These are phyloP conservation scores for Colaptes auratus DNA, from an alignment of 2,113 vertebrate species.

Conservation along the genomic window DNA sequence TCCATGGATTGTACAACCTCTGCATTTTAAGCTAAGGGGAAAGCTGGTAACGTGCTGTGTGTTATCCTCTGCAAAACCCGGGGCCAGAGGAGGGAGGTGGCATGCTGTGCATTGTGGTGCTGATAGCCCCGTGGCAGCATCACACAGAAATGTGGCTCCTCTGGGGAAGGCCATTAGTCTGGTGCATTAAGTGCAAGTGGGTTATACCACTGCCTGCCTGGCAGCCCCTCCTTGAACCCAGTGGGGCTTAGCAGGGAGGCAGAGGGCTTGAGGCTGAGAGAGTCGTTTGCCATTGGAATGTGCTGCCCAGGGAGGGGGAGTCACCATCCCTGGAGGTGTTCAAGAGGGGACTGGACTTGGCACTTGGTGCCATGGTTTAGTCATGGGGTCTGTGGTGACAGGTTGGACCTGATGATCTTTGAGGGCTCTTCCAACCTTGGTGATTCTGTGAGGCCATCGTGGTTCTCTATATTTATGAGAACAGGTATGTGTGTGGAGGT, in stretches of 20 bases:
- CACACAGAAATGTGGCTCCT: fast-evolving
- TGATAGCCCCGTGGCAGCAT: neutral
- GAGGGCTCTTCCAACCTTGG: too few species aligned
- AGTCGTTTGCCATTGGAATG: too few species aligned
- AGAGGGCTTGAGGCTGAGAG: neutral
- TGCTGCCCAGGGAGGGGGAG: too few species aligned
- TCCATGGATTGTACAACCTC: neutral
- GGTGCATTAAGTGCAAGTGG: neutral
- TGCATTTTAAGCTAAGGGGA: neutral
- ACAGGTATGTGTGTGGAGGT: neutral
- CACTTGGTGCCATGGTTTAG: too few species aligned
- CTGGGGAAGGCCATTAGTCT: neutral
- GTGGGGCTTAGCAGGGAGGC: neutral
- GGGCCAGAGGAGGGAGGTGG: neutral
- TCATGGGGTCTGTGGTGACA: too few species aligned
- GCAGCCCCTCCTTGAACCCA: neutral
- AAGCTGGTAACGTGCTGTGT: neutral
- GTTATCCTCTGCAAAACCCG: neutral
- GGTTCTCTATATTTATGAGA: neutral
- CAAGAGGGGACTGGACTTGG: too few species aligned
- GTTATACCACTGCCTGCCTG: neutral
- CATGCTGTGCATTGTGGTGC: fast-evolving
- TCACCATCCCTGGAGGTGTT: too few species aligned
- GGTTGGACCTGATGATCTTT: too few species aligned
- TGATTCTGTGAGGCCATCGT: too few species aligned